Evolutionary conservation across 2,888 invertebrate species (phyloP).

Genomic region (Anaspis maculata): DNA sequence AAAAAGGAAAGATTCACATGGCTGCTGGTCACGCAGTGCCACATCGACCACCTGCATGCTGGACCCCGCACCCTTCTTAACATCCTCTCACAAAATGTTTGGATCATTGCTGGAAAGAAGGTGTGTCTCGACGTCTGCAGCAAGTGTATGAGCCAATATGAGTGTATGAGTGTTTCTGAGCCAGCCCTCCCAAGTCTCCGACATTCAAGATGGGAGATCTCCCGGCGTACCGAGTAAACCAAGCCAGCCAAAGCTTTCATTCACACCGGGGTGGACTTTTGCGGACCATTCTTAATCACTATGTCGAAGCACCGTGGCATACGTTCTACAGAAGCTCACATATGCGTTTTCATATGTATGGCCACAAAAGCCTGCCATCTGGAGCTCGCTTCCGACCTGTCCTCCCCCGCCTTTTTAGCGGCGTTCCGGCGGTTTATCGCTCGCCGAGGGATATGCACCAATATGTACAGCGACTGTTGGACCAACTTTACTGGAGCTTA

Average conservation of each 20-base stretch:
- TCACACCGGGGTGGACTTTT: conserved; percentile 11
- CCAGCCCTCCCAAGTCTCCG: neutral
- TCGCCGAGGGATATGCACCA: conserved; percentile 21
- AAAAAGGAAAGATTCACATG: conserved; percentile 6
- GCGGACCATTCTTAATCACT: conserved; percentile 8
- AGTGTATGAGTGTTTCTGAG: conserved; percentile 3
- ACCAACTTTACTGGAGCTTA: neutral
- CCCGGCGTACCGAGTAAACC: conserved; percentile 2
- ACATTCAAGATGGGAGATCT: conserved; percentile 10
- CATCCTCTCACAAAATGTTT: conserved; percentile 13
- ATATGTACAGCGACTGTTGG: neutral
- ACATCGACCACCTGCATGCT: conserved; percentile 11
- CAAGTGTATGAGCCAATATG: neutral
- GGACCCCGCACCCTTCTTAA: conserved; percentile 11
- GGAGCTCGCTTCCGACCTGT: conserved; percentile 26
- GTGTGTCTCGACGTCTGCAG: too few species aligned
- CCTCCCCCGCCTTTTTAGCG: conserved; percentile 21
- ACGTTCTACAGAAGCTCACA: conserved; percentile 17
- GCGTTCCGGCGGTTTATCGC: conserved; percentile 26
- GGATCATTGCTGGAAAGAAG: conserved; percentile 14
- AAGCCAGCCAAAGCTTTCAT: conserved; percentile 10
- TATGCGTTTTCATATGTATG: conserved; percentile 26
- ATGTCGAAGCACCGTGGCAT: neutral
- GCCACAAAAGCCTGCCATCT: conserved; percentile 27
- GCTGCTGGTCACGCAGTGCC: conserved; percentile 14